Conservation (phyloP, 2,797 vertebrate genomes). For the Myotis planiceps region DNA sequence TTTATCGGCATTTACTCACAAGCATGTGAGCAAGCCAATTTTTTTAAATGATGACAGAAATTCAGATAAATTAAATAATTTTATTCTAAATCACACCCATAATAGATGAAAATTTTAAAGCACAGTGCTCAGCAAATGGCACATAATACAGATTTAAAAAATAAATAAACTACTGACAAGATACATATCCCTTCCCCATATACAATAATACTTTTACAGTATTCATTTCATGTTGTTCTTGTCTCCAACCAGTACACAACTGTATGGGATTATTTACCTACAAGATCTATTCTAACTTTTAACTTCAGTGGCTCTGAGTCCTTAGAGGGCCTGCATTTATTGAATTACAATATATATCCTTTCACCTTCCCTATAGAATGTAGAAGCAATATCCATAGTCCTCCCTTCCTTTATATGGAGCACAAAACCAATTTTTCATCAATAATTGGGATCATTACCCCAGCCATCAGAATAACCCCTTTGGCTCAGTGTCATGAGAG, state of each 20-base stretch:
- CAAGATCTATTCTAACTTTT: neutral
- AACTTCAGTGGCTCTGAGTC: neutral
- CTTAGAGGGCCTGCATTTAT: neutral
- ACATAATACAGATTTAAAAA: neutral
- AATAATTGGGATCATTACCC: neutral
- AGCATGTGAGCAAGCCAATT: neutral
- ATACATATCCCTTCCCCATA: neutral
- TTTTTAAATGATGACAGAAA: neutral
- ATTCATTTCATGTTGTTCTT: neutral
- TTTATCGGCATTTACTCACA: neutral
- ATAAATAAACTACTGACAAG: neutral
- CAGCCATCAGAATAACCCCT: neutral
- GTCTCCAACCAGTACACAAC: neutral
- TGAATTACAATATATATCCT: neutral
- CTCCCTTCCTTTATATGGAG: neutral
- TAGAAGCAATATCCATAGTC: neutral
- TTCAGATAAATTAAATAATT: neutral
- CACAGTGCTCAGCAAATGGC: neutral
- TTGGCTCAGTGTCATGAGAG: neutral
- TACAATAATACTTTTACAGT: neutral
- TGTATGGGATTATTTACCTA: neutral
- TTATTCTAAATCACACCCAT: neutral
- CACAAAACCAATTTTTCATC: neutral
- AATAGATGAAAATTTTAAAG: neutral
- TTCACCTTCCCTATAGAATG: neutral